Evolutionary conservation across 2,888 invertebrate genomes (phyloP), one percentile per base, ranked within the genome.

Genomic region (Meiosimyza decipiens): DNA sequence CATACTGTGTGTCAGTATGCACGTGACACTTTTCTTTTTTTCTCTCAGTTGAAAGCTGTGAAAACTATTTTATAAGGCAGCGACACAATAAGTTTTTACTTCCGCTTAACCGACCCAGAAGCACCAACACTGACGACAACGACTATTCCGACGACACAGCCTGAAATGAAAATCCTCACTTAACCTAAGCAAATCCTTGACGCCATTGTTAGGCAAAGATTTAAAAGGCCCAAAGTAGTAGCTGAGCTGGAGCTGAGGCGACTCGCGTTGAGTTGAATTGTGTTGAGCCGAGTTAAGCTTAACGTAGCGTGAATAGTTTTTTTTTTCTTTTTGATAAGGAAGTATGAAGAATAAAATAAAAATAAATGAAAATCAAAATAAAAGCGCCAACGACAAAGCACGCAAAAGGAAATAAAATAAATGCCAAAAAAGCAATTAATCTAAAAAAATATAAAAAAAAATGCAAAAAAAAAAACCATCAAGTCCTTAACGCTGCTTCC

Each of bases 401-500:
- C 59, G 22, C 59, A 62, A 22, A 63, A 59, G 33, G 22, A 57
- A 40, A 33, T 40, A 50, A 59, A 69, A 50, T 64, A 51, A 77
- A 77, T 78, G 75, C 75, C 72, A 77, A 81, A 80, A 80, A 81
- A 79, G 81, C 84, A 84, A 84, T 83, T 83, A 84, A 84, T 83
- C 82, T 84, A 79, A 80, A 80, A 80, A 79, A 83, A 47, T 6
- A 51, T 5, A 50, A 1, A 63, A 12, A 16, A 28, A 40, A 28
- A 47, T 40, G 47, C 1, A 71, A 16, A 59, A 60, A 40, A 68
- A 55, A 18, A 59, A 63, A 73, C 64, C 66, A 77, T 40, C 79
- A 78, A 81, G 79, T 80, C 81, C 82, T 82, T 82, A 79, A 79
- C 75, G 77, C 79, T 78, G 80, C 78, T 82, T 82, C 81, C 82